Percentiles rank a stretch among this genome's conserved stretches.
phyloP scores from a whole-genome alignment of 1,140 invertebrate genomes.

The Lepidurus apus region DNA sequence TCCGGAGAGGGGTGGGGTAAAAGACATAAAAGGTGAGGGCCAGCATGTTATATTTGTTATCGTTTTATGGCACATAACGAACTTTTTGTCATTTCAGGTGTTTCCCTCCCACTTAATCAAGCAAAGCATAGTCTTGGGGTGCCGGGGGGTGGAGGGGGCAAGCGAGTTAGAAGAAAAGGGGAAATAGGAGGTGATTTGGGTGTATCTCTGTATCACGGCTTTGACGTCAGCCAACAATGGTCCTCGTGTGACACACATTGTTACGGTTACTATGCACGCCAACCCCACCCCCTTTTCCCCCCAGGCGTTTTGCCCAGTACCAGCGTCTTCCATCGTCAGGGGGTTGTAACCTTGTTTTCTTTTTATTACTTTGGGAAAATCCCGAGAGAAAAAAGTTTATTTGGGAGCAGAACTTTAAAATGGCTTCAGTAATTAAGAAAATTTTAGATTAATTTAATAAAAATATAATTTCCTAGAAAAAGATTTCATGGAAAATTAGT shows the following conservation, averaged over 20 bases:
- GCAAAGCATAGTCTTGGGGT: not conserved
- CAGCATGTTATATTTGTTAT: not conserved
- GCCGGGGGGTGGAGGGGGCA: not conserved
- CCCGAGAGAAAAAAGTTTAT: too few relatives aligned
- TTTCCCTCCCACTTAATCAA: not conserved
- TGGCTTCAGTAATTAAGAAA: too few relatives aligned
- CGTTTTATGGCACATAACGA: not conserved
- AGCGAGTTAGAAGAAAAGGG: not conserved
- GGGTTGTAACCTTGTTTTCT: too few relatives aligned
- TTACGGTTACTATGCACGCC: constrained; percentile 14
- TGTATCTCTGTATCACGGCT: not conserved
- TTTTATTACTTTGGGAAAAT: too few relatives aligned
- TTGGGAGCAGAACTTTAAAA: too few relatives aligned
- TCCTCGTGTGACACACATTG: constrained; percentile 18
- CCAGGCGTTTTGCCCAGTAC: not conserved
- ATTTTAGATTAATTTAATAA: too few relatives aligned
- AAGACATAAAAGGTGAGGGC: not conserved
- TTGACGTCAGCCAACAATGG: constrained; percentile 8
- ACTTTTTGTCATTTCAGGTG: not conserved
- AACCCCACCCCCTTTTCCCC: not conserved
- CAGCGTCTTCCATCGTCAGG: constrained; percentile 7
- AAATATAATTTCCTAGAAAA: too few relatives aligned
- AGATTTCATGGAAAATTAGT: too few relatives aligned
- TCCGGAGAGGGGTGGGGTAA: not conserved
- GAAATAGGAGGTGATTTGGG: not conserved